phyloP scores from a whole-genome alignment of 2,113 vertebrate genomes.

The Ondatra zibethicus region DNA sequence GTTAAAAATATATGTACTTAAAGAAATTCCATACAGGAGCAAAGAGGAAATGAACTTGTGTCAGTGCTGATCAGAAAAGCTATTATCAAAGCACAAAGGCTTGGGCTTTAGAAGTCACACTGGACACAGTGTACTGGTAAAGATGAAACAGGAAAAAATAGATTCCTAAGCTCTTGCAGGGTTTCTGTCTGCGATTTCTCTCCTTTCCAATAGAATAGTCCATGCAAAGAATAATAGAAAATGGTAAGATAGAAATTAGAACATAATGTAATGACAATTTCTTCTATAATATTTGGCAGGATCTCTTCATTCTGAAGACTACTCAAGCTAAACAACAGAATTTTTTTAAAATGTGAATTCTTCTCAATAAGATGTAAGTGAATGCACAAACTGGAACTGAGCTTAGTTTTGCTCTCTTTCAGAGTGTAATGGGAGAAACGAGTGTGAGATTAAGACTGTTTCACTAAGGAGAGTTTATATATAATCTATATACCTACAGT shows the following conservation, averaged over 20 bases:
- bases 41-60: slow-evolving; percentile 10
- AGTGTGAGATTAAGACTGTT: not conserved
- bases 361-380: not conserved
- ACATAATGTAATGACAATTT: not conserved
- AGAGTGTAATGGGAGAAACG: not conserved
- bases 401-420: not conserved
- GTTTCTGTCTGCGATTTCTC: not conserved
- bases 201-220: not conserved
- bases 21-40: not conserved
- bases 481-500: too few species aligned
- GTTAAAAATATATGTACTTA: not conserved
- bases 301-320: not conserved
- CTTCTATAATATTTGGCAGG: not conserved
- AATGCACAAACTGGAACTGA: not conserved
- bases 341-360: not conserved
- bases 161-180: not conserved
- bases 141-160: not conserved
- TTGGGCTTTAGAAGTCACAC: not conserved
- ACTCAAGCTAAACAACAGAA: not conserved
- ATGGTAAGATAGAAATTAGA: not conserved
- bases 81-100: slow-evolving; percentile 26
- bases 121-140: not conserved
- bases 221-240: not conserved
- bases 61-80: not conserved
- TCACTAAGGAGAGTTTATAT: not conserved